These are phyloP conservation scores for Chaenodraco wilsoni DNA, from an alignment of 2,797 vertebrate genomes.

Conservation along the genomic window DNA sequence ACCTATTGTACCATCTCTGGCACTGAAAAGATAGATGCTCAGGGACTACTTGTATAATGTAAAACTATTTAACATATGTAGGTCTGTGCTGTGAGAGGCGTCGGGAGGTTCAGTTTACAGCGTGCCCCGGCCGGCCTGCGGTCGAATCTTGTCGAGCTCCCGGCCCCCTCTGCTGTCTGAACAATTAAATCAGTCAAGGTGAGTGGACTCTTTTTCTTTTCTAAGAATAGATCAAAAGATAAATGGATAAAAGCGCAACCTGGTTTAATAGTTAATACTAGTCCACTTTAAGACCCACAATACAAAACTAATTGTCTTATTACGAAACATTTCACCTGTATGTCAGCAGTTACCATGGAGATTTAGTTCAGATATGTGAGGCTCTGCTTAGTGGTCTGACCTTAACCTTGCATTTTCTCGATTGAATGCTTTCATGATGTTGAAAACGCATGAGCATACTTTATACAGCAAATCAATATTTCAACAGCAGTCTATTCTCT, in stretches of 20 bases:
- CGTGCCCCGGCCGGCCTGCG: conserved; percentile 46
- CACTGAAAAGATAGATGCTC: conserved; percentile 11
- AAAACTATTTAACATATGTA: conserved; percentile 56
- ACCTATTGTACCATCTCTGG: conserved; percentile 15
- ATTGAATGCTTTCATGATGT: conserved; percentile 57
- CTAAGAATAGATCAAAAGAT: conserved; percentile 4
- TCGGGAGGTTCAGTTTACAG: conserved; percentile 51
- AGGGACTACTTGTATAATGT: conserved; percentile 39
- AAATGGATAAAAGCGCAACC: conserved; percentile 43
- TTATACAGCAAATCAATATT: conserved; percentile 64
- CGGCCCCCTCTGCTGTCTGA: conserved; percentile 50
- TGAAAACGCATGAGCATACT: conserved; percentile 56
- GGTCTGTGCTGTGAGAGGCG: conserved; percentile 42
- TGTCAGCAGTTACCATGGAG: conserved; percentile 77
- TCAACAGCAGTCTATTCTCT: conserved; percentile 43
- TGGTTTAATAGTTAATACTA: conserved; percentile 16
- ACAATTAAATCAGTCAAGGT: conserved; percentile 73
- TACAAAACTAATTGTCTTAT: conserved; percentile 55
- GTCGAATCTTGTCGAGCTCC: conserved; percentile 51
- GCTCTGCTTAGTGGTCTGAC: conserved; percentile 69
- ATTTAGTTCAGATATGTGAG: conserved; percentile 63
- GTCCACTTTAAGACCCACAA: conserved; percentile 51
- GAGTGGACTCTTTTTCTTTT: conserved; percentile 48
- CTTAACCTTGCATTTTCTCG: conserved; percentile 70
- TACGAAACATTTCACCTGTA: conserved; percentile 68